A percentile compares a stretch with the other conserved stretches of the same genome.
phyloP scores from a whole-genome alignment of 2,113 vertebrate species.

The Pimephales promelas region DNA sequence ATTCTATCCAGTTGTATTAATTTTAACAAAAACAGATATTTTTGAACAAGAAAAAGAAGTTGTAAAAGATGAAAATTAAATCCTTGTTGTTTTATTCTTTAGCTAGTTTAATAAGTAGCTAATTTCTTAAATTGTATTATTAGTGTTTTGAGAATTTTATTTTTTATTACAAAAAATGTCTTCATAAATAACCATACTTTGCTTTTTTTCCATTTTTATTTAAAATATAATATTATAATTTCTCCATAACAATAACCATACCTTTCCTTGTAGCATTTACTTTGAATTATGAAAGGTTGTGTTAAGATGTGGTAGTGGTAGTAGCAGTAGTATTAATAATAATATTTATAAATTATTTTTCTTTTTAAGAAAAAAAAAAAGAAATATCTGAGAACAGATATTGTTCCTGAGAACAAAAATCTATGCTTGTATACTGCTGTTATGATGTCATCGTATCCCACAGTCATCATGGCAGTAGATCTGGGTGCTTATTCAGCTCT shows the following conservation, averaged over 20 bases:
- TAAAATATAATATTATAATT: not conserved
- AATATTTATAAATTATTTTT: no score
- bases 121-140: no score
- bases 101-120: no score
- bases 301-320: not conserved
- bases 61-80: no score
- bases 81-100: no score
- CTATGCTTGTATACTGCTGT: no score
- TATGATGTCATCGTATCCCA: constrained; percentile 5
- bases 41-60: no score
- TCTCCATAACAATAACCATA: not conserved
- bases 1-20: not conserved
- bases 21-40: no score
- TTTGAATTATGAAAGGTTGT: not conserved
- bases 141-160: no score
- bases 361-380: no score
- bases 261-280: not conserved
- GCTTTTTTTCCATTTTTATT: not conserved
- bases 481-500: constrained; percentile 68
- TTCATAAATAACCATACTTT: not conserved
- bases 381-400: no score
- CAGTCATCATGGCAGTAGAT: constrained; percentile 44
- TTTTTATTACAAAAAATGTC: not conserved
- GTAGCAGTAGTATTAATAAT: not conserved
- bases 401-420: no score